A percentile compares a stretch with the other conserved stretches of the same genome.
These are phyloP conservation scores for Chalcosyrphus nemorum DNA, from an alignment of 2,888 invertebrate genomes.

Conservation along the genomic window DNA sequence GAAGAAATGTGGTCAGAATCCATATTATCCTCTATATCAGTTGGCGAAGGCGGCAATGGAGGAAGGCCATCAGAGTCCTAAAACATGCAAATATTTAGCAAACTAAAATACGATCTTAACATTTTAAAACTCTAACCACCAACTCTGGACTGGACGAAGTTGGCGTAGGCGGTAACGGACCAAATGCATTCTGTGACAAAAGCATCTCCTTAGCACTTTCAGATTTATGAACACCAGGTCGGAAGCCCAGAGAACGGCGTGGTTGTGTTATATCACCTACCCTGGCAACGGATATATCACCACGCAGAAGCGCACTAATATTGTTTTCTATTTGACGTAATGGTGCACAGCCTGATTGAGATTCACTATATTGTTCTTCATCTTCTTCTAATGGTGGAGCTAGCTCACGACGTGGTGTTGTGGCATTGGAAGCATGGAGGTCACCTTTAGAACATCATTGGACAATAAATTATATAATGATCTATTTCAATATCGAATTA, in stretches of 20 bases:
- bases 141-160: conserved; percentile 77
- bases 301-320: conserved; percentile 87
- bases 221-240: conserved; percentile 88
- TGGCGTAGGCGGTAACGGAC: conserved; percentile 82
- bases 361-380: conserved; percentile 86
- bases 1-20: conserved; percentile 59
- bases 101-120: conserved; percentile 27
- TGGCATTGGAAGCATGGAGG: conserved; percentile 78
- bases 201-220: conserved; percentile 89
- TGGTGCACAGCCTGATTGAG: conserved; percentile 86
- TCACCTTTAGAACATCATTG: conserved; percentile 74
- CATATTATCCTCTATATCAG: conserved; percentile 82
- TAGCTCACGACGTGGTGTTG: conserved; percentile 85
- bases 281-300: conserved; percentile 79
- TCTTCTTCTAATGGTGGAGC: conserved; percentile 88
- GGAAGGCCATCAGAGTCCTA: conserved; percentile 84
- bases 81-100: conserved; percentile 26
- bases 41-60: conserved; percentile 92
- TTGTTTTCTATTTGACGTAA: conserved; percentile 88
- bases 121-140: conserved; percentile 76
- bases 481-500: not conserved
- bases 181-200: conserved; percentile 80
- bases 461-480: no score
- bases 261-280: conserved; percentile 78
- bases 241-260: conserved; percentile 81